A percentile compares a stretch with the other conserved stretches of the same genome.
Evolutionary conservation across 2,888 invertebrate species (phyloP).

Genomic region (Eretmocerus hayati): DNA sequence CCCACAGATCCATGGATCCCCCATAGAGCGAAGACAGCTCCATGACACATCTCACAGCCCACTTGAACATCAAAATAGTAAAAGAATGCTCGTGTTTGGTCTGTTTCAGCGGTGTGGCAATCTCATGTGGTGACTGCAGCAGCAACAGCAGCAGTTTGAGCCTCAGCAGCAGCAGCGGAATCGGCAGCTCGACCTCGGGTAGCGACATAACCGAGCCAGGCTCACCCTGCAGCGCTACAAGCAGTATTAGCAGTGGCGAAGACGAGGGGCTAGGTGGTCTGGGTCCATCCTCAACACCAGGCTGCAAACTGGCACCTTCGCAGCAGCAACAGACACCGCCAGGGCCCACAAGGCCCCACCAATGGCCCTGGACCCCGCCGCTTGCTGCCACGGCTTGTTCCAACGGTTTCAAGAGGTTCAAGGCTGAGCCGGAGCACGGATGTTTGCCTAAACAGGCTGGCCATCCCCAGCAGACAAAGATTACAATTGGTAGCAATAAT

Average conservation of each 20-base stretch:
- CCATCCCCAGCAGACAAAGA: too few relatives aligned
- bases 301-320: slow-evolving; percentile 26
- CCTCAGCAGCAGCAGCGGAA: slow-evolving; percentile 57
- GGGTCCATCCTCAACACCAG: slow-evolving; percentile 56
- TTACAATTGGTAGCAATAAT: too few relatives aligned
- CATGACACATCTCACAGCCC: too few relatives aligned
- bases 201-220: slow-evolving; percentile 84
- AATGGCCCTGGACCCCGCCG: slow-evolving; percentile 46
- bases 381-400: slow-evolving; percentile 42
- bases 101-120: slow-evolving; percentile 71
- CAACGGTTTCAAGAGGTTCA: slow-evolving; percentile 39
- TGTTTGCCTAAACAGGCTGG: slow-evolving; percentile 34
- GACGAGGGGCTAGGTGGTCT: slow-evolving; percentile 52
- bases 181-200: slow-evolving; percentile 45
- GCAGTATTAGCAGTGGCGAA: too few relatives aligned
- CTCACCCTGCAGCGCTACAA: slow-evolving; percentile 71
- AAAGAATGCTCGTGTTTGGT: too few relatives aligned
- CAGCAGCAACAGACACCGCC: slow-evolving; percentile 36
- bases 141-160: slow-evolving; percentile 49
- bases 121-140: slow-evolving; percentile 61
- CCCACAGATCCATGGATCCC: too few relatives aligned
- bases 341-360: slow-evolving; percentile 40
- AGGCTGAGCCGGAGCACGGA: slow-evolving; percentile 43
- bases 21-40: too few relatives aligned
- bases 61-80: too few relatives aligned